phyloP scores from a whole-genome alignment of 2,797 vertebrate genomes.

The Trachurus trachurus region DNA sequence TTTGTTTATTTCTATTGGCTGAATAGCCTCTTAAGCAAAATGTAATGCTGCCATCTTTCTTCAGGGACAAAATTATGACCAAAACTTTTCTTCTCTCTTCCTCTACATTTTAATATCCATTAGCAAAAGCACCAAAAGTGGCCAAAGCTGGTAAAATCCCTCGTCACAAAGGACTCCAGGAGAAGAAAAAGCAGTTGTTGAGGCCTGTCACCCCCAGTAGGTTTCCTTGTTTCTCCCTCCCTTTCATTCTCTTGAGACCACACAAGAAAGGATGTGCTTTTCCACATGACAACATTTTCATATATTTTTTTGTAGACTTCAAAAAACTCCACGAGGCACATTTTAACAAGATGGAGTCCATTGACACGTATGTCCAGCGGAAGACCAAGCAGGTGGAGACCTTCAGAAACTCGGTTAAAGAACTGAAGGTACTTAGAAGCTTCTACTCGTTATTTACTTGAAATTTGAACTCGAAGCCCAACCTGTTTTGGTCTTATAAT shows the following conservation, averaged over 20 bases:
- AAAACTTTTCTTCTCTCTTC: not conserved
- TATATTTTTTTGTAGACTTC: constrained; percentile 87
- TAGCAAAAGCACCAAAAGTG: constrained; percentile 46
- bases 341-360: constrained; percentile 97
- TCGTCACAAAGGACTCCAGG: constrained; percentile 63
- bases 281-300: too few species aligned
- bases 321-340: constrained; percentile 94
- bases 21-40: not conserved
- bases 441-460: not conserved
- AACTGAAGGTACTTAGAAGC: constrained; percentile 86
- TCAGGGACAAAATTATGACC: not conserved
- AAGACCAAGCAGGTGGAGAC: constrained; percentile 88
- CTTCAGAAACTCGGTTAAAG: constrained; percentile 78
- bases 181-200: constrained; percentile 72
- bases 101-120: too few species aligned
- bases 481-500: not conserved
- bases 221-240: constrained; percentile 23
- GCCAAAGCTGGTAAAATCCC: constrained; percentile 82
- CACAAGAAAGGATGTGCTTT: not conserved
- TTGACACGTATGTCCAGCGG: constrained; percentile 92
- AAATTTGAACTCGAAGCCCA: not conserved
- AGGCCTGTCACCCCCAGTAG: constrained; percentile 92
- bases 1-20: not conserved
- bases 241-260: not conserved
- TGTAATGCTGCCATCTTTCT: not conserved